Evolutionary conservation across 2,797 vertebrate genomes (phyloP).

Genomic region (Sebastes glaucus): DNA sequence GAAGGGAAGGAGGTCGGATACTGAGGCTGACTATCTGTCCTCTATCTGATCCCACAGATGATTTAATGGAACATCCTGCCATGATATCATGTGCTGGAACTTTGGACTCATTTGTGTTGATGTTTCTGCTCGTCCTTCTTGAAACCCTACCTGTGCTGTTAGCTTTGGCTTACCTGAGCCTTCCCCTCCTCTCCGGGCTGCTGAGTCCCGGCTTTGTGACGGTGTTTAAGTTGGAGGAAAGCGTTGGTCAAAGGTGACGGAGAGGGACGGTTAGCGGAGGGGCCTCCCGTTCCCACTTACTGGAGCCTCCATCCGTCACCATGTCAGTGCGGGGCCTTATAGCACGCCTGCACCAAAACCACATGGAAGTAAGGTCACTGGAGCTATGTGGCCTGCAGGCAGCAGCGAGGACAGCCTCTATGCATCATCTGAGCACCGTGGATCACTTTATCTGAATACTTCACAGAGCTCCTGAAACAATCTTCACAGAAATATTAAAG

Average conservation of each 20-base stretch:
- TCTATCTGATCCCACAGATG: background rate
- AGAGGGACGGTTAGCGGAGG: background rate
- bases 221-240: constrained; percentile 5
- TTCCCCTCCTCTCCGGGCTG: background rate
- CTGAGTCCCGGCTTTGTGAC: constrained; percentile 3
- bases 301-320: constrained; percentile 42
- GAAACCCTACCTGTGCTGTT: background rate
- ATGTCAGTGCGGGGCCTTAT: constrained; percentile 17
- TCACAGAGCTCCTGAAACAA: background rate
- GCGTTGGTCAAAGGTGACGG: constrained; percentile 12
- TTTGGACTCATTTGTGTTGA: background rate
- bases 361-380: constrained; percentile 25
- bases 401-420: background rate
- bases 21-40: background rate
- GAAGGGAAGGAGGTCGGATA: background rate
- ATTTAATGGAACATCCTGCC: background rate
- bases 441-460: constrained; percentile 1
- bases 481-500: background rate
- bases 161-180: background rate
- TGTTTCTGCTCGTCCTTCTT: background rate
- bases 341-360: constrained; percentile 41
- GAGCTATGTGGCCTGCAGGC: background rate
- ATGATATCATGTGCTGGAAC: background rate
- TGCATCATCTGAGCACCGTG: background rate
- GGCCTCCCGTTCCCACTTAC: constrained; percentile 1